Percentiles rank a stretch among this genome's conserved stretches.
phyloP scores from a whole-genome alignment of 2,888 invertebrate species.

The Zaprionus lineosus region DNA sequence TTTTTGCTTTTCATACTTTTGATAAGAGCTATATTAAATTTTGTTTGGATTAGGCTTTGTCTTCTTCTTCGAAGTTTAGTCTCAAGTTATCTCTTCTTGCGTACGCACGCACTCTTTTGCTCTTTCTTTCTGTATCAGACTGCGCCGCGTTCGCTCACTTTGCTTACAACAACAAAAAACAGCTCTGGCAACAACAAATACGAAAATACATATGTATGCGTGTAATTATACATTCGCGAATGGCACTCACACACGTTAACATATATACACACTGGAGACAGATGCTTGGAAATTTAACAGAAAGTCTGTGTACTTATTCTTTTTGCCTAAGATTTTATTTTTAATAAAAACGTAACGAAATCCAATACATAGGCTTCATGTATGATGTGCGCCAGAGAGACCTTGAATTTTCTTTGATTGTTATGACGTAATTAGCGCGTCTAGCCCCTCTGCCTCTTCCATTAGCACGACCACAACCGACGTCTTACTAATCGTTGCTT shows the following conservation, averaged over 20 bases:
- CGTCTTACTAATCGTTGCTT: constrained; percentile 70
- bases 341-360: constrained; percentile 75
- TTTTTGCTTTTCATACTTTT: constrained; percentile 14
- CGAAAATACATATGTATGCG: constrained; percentile 34
- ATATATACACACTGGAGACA: constrained; percentile 30
- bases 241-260: constrained; percentile 40
- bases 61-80: constrained; percentile 19
- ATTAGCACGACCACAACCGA: constrained; percentile 56
- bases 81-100: constrained; percentile 38
- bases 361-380: constrained; percentile 67
- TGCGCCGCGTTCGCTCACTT: constrained; percentile 51
- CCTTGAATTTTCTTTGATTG: constrained; percentile 82
- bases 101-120: constrained; percentile 50
- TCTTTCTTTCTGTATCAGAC: constrained; percentile 60
- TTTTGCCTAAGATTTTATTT: constrained; percentile 63
- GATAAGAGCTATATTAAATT: constrained; percentile 35
- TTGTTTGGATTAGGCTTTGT: constrained; percentile 38
- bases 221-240: constrained; percentile 69
- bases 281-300: constrained; percentile 35
- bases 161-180: constrained; percentile 54
- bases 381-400: constrained; percentile 63
- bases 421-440: constrained; percentile 82
- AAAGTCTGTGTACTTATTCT: constrained; percentile 48
- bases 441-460: constrained; percentile 54
- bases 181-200: constrained; percentile 47